A percentile compares a stretch with the other conserved stretches of the same genome.
These are phyloP conservation scores for Dissostichus mawsoni DNA, from an alignment of 2,113 vertebrate species.

Conservation along the genomic window DNA sequence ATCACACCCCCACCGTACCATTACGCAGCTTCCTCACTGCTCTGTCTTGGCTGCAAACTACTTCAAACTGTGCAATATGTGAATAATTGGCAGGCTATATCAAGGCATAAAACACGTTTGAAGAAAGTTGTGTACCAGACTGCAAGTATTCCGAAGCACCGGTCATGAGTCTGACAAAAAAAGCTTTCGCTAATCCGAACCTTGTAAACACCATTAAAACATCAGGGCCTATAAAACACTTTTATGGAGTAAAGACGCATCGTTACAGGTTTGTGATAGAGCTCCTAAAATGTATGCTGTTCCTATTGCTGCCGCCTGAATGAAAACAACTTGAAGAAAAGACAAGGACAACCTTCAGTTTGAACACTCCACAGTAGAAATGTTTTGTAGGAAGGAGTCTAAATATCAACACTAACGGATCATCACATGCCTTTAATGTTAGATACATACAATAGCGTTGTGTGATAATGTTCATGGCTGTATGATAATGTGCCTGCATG, in stretches of 20 bases:
- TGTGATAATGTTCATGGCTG: not conserved
- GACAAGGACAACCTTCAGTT: not conserved
- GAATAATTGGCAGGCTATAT: slow-evolving; percentile 74
- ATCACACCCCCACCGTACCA: slow-evolving; percentile 70
- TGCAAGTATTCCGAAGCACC: slow-evolving; percentile 67
- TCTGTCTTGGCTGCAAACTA: slow-evolving; percentile 77
- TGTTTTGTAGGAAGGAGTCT: not conserved
- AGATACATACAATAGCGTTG: not conserved
- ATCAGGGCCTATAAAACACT: slow-evolving; percentile 79
- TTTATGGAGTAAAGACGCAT: slow-evolving; percentile 86
- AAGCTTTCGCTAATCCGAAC: slow-evolving; percentile 75
- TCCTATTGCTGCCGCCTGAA: slow-evolving; percentile 28
- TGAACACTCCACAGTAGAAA: not conserved
- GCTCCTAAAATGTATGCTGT: slow-evolving; percentile 58
- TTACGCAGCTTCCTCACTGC: slow-evolving; percentile 55
- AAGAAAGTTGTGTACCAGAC: slow-evolving; percentile 74
- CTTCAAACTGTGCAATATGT: slow-evolving; percentile 75
- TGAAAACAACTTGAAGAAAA: slow-evolving; percentile 10
- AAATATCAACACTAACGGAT: not conserved
- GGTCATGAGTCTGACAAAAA: slow-evolving; percentile 67
- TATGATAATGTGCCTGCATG: not conserved
- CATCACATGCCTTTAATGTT: not conserved
- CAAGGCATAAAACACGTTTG: slow-evolving; percentile 69
- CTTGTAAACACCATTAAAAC: slow-evolving; percentile 87
- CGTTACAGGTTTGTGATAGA: slow-evolving; percentile 70